Evolutionary conservation across 35 echinoderm and acorn worm genomes (phyloP).

Genomic region (Eucidaris tribuloides): DNA sequence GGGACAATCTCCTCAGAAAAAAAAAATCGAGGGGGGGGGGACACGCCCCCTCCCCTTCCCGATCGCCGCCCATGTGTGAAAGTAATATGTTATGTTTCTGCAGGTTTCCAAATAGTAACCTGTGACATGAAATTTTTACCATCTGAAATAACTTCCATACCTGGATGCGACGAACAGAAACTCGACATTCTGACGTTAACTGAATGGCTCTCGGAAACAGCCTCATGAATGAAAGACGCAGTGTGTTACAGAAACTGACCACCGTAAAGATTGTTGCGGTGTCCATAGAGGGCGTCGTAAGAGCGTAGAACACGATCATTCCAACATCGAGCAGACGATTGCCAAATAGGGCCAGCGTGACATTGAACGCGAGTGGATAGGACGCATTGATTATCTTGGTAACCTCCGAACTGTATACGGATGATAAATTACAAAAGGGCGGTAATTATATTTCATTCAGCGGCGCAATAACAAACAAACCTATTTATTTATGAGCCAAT

Average conservation of each 20-base stretch:
- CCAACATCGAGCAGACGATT: constrained; percentile 74
- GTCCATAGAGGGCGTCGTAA: constrained; percentile 41
- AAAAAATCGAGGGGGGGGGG: too few species aligned
- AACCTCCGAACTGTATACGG: constrained; percentile 55
- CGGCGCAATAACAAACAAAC: not conserved
- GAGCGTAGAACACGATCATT: constrained; percentile 66
- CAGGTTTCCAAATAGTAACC: not conserved
- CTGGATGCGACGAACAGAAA: constrained; percentile 66
- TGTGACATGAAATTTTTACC: not conserved
- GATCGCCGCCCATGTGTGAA: too few species aligned
- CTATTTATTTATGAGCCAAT: not conserved
- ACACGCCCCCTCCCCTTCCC: too few species aligned
- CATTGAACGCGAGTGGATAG: constrained; percentile 42
- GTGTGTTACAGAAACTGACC: constrained; percentile 40
- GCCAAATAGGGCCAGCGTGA: constrained; percentile 48
- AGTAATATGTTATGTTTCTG: not conserved
- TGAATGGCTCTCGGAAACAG: constrained; percentile 54
- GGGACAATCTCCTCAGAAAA: not conserved
- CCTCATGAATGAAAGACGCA: constrained; percentile 37
- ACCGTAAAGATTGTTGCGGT: constrained; percentile 63
- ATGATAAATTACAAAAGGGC: too few species aligned
- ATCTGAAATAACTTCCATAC: constrained; percentile 7
- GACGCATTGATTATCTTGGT: constrained; percentile 53
- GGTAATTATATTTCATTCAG: too few species aligned
- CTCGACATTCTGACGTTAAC: constrained; percentile 41